phyloP scores from a whole-genome alignment of 2,888 invertebrate genomes.

The Ctenicera cuprea region DNA sequence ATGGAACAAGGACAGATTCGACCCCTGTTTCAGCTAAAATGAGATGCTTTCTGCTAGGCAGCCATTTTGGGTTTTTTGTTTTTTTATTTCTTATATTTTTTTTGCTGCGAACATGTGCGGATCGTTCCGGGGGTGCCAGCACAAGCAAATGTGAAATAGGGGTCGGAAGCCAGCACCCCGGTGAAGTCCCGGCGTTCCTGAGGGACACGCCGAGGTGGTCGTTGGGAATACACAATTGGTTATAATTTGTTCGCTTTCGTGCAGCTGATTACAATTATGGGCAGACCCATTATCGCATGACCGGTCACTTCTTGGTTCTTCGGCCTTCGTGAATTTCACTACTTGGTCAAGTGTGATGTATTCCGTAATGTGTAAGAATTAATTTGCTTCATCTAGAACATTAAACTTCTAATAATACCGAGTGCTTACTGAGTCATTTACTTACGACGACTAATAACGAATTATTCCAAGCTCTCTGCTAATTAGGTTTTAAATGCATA shows the following conservation, averaged over 20 bases:
- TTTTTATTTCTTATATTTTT: constrained; percentile 74
- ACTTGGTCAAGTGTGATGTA: constrained; percentile 23
- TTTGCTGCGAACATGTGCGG: constrained; percentile 72
- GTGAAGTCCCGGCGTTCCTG: constrained; percentile 43
- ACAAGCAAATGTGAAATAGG: constrained; percentile 68
- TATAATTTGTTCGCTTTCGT: constrained; percentile 52
- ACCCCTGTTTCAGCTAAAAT: constrained; percentile 73
- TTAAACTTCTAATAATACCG: constrained; percentile 40
- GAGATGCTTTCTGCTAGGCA: constrained; percentile 77
- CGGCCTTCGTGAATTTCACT: background rate
- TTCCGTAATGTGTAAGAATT: constrained; percentile 41
- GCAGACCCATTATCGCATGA: constrained; percentile 37
- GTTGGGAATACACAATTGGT: constrained; percentile 51
- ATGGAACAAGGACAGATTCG: constrained; percentile 73
- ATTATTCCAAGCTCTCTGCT: constrained; percentile 43
- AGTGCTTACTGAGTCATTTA: constrained; percentile 44
- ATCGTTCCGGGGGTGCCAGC: constrained; percentile 72
- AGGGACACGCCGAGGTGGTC: constrained; percentile 48
- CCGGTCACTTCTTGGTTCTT: constrained; percentile 39
- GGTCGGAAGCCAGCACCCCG: constrained; percentile 34
- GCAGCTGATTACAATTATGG: constrained; percentile 49
- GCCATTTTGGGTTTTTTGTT: constrained; percentile 83
- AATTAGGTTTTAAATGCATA: constrained; percentile 51
- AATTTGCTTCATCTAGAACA: constrained; percentile 37
- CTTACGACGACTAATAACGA: constrained; percentile 46